These are phyloP conservation scores for Stenodera caucasica DNA, from an alignment of 2,888 invertebrate species.

Conservation along the genomic window DNA sequence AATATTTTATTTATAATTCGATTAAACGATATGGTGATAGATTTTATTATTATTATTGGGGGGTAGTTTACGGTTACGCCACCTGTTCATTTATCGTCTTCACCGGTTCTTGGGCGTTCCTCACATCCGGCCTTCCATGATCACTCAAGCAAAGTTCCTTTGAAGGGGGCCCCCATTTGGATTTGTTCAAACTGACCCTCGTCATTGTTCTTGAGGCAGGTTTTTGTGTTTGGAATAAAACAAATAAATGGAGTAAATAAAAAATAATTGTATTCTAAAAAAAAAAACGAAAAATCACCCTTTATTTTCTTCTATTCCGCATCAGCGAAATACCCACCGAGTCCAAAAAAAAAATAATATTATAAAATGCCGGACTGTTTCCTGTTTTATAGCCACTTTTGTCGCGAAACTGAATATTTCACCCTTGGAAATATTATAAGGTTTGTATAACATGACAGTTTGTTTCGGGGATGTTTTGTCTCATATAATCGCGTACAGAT, in stretches of 20 bases:
- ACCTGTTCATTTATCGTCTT: constrained; percentile 8
- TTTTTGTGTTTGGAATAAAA: too few relatives aligned
- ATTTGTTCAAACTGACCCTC: constrained; percentile 38
- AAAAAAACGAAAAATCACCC: too few relatives aligned
- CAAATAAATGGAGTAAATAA: too few relatives aligned
- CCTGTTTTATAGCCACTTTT: constrained; percentile 4
- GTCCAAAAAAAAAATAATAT: background rate
- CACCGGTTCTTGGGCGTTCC: background rate
- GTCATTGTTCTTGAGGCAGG: constrained; percentile 37
- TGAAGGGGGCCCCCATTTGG: constrained; percentile 31
- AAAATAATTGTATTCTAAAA: too few relatives aligned
- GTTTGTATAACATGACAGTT: constrained; percentile 5
- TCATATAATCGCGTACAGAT: background rate
- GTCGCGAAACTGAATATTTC: constrained; percentile 5
- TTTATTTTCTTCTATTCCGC: background rate
- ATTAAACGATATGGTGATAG: constrained; percentile 40
- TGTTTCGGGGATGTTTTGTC: background rate
- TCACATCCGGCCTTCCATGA: constrained; percentile 19
- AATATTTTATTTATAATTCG: constrained; percentile 50
- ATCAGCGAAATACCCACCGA: background rate
- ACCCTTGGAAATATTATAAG: constrained; percentile 4
- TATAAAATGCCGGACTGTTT: background rate
- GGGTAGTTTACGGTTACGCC: too few relatives aligned
- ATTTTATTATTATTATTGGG: too few relatives aligned
- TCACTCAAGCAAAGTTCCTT: constrained; percentile 36